These are phyloP conservation scores for Plagodis pulveraria DNA, from an alignment of 2,888 invertebrate genomes.

Conservation along the genomic window DNA sequence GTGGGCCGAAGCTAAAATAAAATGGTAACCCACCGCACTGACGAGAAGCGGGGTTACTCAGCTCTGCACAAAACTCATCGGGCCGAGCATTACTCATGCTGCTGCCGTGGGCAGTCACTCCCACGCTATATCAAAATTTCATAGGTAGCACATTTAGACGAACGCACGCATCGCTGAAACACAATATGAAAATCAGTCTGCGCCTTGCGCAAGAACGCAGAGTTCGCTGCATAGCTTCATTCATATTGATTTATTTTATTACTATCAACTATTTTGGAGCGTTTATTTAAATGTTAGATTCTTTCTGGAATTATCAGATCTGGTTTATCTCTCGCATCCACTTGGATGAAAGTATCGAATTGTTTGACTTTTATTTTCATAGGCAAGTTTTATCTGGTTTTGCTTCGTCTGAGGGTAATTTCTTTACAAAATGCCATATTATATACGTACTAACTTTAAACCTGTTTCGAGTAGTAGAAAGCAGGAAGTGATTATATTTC, in stretches of 20 bases:
- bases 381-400: too few relatives aligned
- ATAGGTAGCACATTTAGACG: conserved; percentile 69
- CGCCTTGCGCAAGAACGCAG: conserved; percentile 11
- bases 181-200: conserved; percentile 23
- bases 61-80: conserved; percentile 59
- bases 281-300: conserved; percentile 11
- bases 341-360: neutral
- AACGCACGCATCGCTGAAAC: conserved; percentile 35
- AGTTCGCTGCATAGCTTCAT: conserved; percentile 16
- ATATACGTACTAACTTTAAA: too few relatives aligned
- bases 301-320: conserved; percentile 7
- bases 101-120: conserved; percentile 67
- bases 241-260: conserved; percentile 7
- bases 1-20: conserved; percentile 80
- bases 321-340: conserved; percentile 8
- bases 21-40: conserved; percentile 58
- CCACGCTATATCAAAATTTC: conserved; percentile 81
- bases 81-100: conserved; percentile 70
- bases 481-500: too few relatives aligned
- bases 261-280: conserved; percentile 8
- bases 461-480: too few relatives aligned
- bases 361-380: conserved; percentile 11
- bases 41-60: conserved; percentile 65
- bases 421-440: too few relatives aligned
- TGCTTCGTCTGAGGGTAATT: too few relatives aligned